phyloP scores from a whole-genome alignment of 1,140 invertebrate genomes.

The Listronotus oregonensis region DNA sequence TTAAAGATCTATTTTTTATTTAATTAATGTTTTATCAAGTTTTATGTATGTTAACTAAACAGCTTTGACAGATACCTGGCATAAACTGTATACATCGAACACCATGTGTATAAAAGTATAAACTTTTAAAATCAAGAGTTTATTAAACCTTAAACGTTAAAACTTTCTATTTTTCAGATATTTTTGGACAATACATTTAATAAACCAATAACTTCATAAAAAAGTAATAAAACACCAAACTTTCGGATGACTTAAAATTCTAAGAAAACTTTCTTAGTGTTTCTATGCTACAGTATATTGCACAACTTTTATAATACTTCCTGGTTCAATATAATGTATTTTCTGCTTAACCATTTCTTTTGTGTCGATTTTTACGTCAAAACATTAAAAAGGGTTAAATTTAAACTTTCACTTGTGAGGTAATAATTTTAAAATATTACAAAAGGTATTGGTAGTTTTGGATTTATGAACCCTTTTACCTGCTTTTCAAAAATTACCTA shows the following conservation, averaged over 20 bases:
- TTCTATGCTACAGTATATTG: conserved; percentile 12
- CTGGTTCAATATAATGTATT: conserved; percentile 13
- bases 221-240: conserved; percentile 24
- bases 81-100: too few species aligned
- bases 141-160: too few species aligned
- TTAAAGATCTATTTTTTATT: too few species aligned
- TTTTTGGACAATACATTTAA: not conserved
- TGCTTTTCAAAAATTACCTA: too few species aligned
- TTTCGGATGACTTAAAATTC: conserved; percentile 16
- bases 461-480: too few species aligned
- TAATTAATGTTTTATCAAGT: too few species aligned
- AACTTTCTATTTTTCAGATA: not conserved
- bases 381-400: conserved; percentile 18
- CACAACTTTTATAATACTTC: conserved; percentile 11
- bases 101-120: too few species aligned
- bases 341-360: conserved; percentile 13
- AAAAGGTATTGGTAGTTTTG: too few species aligned
- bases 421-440: too few species aligned
- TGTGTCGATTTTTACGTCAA: conserved; percentile 8
- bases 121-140: too few species aligned
- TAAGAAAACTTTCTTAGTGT: conserved; percentile 23
- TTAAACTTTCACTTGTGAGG: not conserved
- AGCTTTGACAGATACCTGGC: too few species aligned
- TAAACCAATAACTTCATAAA: conserved; percentile 22
- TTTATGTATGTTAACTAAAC: too few species aligned